Evolutionary conservation across 1,140 invertebrate genomes (phyloP).

Genomic region (Neotoxoptera formosana): DNA sequence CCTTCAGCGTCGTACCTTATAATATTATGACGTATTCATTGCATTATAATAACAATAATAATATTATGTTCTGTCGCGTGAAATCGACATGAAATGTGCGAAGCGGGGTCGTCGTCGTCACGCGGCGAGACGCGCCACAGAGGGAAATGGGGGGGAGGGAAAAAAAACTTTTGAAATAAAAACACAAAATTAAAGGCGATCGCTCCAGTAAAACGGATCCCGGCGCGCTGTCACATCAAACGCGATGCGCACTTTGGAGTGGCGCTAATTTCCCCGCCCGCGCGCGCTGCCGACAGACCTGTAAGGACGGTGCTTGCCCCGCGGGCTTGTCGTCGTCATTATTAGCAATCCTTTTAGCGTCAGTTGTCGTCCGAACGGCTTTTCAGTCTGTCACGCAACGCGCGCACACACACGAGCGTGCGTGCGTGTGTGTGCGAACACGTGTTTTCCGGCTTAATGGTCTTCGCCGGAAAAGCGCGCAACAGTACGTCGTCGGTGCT

Average conservation of each 20-base stretch:
- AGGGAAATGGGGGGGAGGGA: neutral
- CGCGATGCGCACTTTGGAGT: neutral
- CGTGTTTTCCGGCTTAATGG: neutral
- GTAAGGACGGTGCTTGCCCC: too few species aligned
- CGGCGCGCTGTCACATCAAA: neutral
- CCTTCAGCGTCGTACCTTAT: neutral
- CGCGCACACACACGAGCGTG: too few species aligned
- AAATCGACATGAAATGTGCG: neutral
- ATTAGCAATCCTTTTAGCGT: conserved; percentile 14
- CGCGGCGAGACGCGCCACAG: too few species aligned
- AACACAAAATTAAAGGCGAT: neutral
- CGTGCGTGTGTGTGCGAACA: neutral
- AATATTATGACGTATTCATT: too few species aligned
- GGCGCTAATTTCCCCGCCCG: neutral
- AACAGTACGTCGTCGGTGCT: neutral
- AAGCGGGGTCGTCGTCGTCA: neutral
- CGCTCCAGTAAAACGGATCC: neutral
- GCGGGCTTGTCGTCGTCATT: neutral
- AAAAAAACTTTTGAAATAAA: neutral
- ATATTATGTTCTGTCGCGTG: neutral
- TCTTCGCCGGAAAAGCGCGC: neutral
- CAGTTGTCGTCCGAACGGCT: neutral
- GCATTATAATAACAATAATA: neutral
- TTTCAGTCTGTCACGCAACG: neutral
- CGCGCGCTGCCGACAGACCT: neutral